Conservation (phyloP, 2,113 vertebrate species). For the Mola mola region DNA sequence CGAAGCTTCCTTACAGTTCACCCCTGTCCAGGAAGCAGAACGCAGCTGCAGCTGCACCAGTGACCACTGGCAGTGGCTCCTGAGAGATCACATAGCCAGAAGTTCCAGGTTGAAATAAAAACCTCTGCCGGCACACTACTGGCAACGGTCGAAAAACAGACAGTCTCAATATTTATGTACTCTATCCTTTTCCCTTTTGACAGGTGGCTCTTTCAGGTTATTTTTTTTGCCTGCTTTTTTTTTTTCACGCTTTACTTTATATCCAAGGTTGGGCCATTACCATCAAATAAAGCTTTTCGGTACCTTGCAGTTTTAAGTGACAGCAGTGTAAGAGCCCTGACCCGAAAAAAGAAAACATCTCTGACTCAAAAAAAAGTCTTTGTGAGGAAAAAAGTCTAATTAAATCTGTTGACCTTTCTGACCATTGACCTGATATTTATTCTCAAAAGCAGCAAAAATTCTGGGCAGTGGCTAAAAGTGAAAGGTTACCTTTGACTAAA, state of each 20-base stretch:
- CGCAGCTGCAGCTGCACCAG: conserved; percentile 37
- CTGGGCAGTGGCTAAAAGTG: conserved; percentile 10
- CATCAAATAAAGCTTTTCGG: conserved; percentile 17
- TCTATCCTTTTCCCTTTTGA: not conserved
- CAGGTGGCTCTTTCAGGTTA: conserved; percentile 4
- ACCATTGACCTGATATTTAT: conserved; percentile 32
- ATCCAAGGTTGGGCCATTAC: conserved; percentile 8
- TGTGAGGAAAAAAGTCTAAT: too few species aligned
- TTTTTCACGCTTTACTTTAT: conserved; percentile 15
- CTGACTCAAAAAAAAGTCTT: conserved; percentile 13
- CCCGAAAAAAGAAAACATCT: conserved; percentile 26
- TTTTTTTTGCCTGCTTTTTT: conserved; percentile 31
- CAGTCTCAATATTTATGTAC: conserved; percentile 7
- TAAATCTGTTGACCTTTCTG: too few species aligned
- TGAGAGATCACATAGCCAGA: conserved; percentile 49
- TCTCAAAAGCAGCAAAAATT: conserved; percentile 12
- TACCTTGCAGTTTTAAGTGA: conserved; percentile 17
- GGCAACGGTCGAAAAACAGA: conserved; percentile 1
- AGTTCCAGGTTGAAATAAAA: conserved; percentile 59
- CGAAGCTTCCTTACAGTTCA: conserved; percentile 41
- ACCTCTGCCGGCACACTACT: conserved; percentile 6
- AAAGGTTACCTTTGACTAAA: conserved; percentile 23
- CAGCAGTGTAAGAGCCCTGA: conserved; percentile 7
- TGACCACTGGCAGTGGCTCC: conserved; percentile 52
- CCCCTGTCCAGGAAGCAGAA: conserved; percentile 58